Conservation (phyloP, 1,140 invertebrate genomes). For the Gonioctena quinquepunctata region DNA sequence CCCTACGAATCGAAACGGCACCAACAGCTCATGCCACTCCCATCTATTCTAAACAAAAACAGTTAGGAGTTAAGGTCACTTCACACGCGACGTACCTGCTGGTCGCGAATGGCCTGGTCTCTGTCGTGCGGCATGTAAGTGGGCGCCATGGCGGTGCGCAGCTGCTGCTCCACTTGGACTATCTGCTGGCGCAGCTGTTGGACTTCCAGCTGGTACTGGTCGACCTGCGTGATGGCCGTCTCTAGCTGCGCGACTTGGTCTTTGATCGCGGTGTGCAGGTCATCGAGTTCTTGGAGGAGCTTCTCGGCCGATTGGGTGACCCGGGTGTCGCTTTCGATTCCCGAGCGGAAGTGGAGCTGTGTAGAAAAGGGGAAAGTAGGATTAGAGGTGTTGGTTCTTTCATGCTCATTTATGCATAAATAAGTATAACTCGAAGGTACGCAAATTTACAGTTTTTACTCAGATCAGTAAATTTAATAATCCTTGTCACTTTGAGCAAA, state of each 20-base stretch:
- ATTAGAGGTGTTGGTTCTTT: no score
- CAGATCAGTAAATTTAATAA: no score
- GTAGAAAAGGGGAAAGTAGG: no score
- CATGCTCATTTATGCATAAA: no score
- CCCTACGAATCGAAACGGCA: slow-evolving; percentile 12
- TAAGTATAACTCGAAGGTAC: no score
- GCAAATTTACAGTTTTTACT: no score
- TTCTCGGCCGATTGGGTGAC: slow-evolving; percentile 73
- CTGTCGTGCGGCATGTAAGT: slow-evolving; percentile 80
- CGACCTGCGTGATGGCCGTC: slow-evolving; percentile 80
- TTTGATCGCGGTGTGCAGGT: slow-evolving; percentile 67
- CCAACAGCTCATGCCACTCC: slow-evolving; percentile 38
- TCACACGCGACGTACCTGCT: slow-evolving; percentile 78
- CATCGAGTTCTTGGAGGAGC: slow-evolving; percentile 70
- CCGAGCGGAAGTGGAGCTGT: slow-evolving; percentile 85
- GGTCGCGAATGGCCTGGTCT: slow-evolving; percentile 81
- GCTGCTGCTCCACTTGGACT: slow-evolving; percentile 82
- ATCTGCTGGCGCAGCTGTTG: slow-evolving; percentile 81
- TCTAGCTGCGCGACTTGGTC: slow-evolving; percentile 75
- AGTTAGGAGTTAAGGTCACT: background rate
- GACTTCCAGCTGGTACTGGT: slow-evolving; percentile 87
- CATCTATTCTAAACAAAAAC: slow-evolving; percentile 36
- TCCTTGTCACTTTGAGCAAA: no score
- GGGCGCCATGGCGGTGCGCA: slow-evolving; percentile 78
- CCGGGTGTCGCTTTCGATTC: slow-evolving; percentile 76